Conservation (phyloP, 2,797 vertebrate species). For the Characodon lateralis region DNA sequence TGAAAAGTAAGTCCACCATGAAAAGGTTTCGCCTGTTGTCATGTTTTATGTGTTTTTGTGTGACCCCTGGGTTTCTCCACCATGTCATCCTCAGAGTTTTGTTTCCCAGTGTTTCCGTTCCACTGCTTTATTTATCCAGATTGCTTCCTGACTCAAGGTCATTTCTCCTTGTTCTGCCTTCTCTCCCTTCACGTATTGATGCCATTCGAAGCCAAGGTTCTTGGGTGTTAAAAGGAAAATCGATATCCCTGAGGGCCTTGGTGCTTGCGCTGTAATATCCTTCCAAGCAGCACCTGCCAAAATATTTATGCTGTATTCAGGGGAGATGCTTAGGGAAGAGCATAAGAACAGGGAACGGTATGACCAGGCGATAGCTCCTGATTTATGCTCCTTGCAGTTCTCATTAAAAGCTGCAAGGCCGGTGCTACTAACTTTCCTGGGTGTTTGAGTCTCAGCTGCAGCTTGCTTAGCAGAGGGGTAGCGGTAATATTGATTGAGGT, state of each 20-base stretch:
- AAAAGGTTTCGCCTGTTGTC: not conserved
- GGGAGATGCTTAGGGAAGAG: slow-evolving; percentile 46
- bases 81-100: slow-evolving; percentile 40
- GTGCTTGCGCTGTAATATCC: slow-evolving; percentile 69
- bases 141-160: slow-evolving; percentile 71
- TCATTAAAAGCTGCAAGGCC: slow-evolving; percentile 26
- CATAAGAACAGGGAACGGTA: slow-evolving; percentile 31
- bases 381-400: slow-evolving; percentile 37
- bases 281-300: slow-evolving; percentile 71
- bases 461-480: not conserved
- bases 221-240: slow-evolving; percentile 69
- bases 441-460: slow-evolving; percentile 1
- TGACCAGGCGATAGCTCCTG: slow-evolving; percentile 16
- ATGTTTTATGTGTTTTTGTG: not conserved
- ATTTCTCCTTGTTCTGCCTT: slow-evolving; percentile 45
- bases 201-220: slow-evolving; percentile 54
- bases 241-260: slow-evolving; percentile 65
- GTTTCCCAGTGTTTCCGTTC: slow-evolving; percentile 54
- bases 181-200: slow-evolving; percentile 52
- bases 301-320: slow-evolving; percentile 74
- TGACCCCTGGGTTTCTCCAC: slow-evolving; percentile 27
- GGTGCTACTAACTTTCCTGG: not conserved
- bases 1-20: not conserved
- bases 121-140: slow-evolving; percentile 58
- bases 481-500: slow-evolving; percentile 41